Evolutionary conservation across 1,140 invertebrate species (phyloP).

Genomic region (Sarcophaga bullata): DNA sequence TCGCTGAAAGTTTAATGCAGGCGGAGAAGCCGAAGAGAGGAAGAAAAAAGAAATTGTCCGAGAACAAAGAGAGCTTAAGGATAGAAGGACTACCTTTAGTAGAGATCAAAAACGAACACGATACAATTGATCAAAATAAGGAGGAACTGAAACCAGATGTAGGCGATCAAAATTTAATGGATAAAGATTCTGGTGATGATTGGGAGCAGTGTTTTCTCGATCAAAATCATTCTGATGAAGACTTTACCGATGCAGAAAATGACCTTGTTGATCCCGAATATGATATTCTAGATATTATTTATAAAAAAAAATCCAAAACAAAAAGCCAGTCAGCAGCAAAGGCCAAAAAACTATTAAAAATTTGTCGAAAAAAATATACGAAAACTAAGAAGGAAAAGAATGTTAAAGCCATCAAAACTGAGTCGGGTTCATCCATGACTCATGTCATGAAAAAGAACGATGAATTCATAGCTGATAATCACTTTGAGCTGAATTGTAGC

Average conservation of each 20-base stretch:
- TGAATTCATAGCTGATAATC: conserved; percentile 34
- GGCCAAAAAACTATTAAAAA: background rate
- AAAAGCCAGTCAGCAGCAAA: background rate
- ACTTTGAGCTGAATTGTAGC: conserved; percentile 20
- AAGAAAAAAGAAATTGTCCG: background rate
- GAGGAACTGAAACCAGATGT: background rate
- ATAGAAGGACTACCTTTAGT: background rate
- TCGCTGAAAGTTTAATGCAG: background rate
- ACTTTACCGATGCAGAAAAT: background rate
- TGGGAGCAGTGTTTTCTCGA: background rate
- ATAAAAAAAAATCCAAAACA: background rate
- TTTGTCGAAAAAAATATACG: background rate
- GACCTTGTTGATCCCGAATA: background rate
- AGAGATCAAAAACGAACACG: background rate
- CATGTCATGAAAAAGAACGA: conserved; percentile 9
- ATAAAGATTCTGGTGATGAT: background rate
- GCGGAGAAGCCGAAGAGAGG: background rate
- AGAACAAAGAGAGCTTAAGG: background rate
- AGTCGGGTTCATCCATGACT: background rate
- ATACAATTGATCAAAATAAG: background rate
- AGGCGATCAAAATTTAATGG: background rate
- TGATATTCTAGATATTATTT: background rate
- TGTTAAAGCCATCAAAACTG: background rate
- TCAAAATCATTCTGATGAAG: background rate
- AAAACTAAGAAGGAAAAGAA: background rate